Base-by-base conservation (phyloP, 1,140 invertebrate genomes). In the Phenacoccus solenopsis region DNA sequence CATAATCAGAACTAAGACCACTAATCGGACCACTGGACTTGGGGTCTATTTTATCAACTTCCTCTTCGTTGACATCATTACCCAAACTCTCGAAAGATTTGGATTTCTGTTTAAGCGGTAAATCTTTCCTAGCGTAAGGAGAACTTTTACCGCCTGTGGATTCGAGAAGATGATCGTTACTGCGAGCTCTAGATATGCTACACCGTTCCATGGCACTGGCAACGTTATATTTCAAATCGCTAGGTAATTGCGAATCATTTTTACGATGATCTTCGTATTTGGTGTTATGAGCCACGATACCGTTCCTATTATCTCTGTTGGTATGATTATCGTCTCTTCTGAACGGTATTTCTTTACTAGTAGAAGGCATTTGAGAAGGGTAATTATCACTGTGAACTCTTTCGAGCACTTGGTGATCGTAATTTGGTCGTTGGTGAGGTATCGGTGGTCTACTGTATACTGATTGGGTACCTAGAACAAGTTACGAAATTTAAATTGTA, bases 1-100 rank as follows among this genome's bases (percentile, higher is more conserved):
- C 86, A 74, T 88, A 88, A 81, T 89, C 87, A 75, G 81, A 84
- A 75, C 77, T 81, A 12, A 71, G 59, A 0, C 73, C 73, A 1
- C 71, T 72, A 20, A 70, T 70, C 28, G 72, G 72, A 16, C 72
- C 72, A 20, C 71, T 70, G 2, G 67, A 49, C 20, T 49, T 49
- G 3, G 38, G 20, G 20, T 49, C 72, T 20, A 72, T 28, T 25
- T 74, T 71, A 69, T 73, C 71, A 13, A 73, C 38, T n/a, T 49
- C 72, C 35, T 73, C 72, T 57, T 71, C 70, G 68, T 73, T 69
- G 35, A 71, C 70, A 57, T 73, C 70, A 13, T 70, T 67, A 21
- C 59, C 70, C n/a, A 38, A 67, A 69, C 20, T 57, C 30, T 70
- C 25, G 56, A 61, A 28, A 3, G 69, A 27, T 16, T 61, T 61